Evolutionary conservation across 2,888 invertebrate genomes (phyloP).

Genomic region (Drosophila leonis): DNA sequence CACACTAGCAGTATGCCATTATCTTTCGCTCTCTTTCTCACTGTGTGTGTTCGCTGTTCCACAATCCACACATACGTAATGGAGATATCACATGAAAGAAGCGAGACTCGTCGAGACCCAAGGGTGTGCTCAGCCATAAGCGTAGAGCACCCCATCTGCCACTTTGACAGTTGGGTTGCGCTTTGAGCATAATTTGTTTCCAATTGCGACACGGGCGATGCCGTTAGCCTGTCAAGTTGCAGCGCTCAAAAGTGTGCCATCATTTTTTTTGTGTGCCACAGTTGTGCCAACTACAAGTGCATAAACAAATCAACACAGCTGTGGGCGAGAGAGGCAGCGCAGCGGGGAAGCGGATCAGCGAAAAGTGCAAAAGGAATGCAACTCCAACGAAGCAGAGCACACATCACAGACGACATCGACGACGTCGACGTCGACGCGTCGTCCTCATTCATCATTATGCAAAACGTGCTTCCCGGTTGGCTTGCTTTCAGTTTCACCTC

Average conservation of each 20-base stretch:
- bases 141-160: slow-evolving; percentile 27
- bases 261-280: slow-evolving; percentile 19
- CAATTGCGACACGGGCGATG: slow-evolving; percentile 65
- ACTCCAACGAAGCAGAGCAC: slow-evolving; percentile 29
- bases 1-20: slow-evolving; percentile 3
- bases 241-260: slow-evolving; percentile 50
- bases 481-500: slow-evolving; percentile 61
- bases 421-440: slow-evolving; percentile 45
- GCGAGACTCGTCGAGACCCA: slow-evolving; percentile 25
- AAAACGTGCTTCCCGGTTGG: slow-evolving; percentile 73
- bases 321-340: background rate
- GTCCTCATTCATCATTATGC: slow-evolving; percentile 80
- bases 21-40: background rate
- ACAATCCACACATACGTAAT: slow-evolving; percentile 42
- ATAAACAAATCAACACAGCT: slow-evolving; percentile 72
- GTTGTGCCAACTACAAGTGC: slow-evolving; percentile 49
- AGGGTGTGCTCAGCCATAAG: slow-evolving; percentile 36
- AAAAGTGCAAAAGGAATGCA: slow-evolving; percentile 28
- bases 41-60: background rate
- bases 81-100: slow-evolving; percentile 38
- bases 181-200: slow-evolving; percentile 79
- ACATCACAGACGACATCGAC: slow-evolving; percentile 52
- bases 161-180: slow-evolving; percentile 66
- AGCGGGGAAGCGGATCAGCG: background rate
- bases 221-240: slow-evolving; percentile 53